A percentile compares a stretch with the other conserved stretches of the same genome.
Evolutionary conservation across 2,888 invertebrate species (phyloP).

Genomic region (Ectropis crepuscularia): DNA sequence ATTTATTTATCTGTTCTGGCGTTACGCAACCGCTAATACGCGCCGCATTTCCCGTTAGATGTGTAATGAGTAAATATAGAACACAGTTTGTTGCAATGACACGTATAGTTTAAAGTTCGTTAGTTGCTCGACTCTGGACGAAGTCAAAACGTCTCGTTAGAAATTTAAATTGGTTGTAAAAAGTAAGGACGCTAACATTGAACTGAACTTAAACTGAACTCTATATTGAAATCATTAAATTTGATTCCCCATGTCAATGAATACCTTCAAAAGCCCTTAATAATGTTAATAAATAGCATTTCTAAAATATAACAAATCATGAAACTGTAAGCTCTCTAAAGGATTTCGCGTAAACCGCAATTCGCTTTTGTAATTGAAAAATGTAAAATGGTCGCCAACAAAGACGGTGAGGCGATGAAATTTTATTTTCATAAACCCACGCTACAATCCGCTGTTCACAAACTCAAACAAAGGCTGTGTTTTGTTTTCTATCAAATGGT

Average conservation of each 20-base stretch:
- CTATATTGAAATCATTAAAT: conserved; percentile 40
- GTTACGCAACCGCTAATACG: too few species aligned
- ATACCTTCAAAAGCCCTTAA: conserved; percentile 14
- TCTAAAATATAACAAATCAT: conserved; percentile 39
- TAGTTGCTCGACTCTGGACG: too few species aligned
- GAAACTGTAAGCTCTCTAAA: conserved; percentile 16
- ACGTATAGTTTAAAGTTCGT: too few species aligned
- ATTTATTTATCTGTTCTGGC: too few species aligned
- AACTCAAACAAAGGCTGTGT: not conserved
- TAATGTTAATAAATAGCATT: conserved; percentile 26
- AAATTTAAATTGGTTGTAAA: too few species aligned
- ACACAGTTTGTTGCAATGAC: too few species aligned
- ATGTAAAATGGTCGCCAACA: conserved; percentile 3
- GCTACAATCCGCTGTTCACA: not conserved
- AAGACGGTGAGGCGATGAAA: not conserved
- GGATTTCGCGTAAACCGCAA: conserved; percentile 19
- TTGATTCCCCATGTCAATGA: conserved; percentile 50
- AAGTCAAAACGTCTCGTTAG: too few species aligned
- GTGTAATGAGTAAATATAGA: too few species aligned
- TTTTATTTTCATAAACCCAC: not conserved
- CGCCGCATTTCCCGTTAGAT: too few species aligned
- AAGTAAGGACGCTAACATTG: too few species aligned
- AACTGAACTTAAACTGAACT: conserved; percentile 30
- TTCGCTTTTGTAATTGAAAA: conserved; percentile 23
- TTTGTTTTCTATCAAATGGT: not conserved